Evolutionary conservation across 2,113 vertebrate genomes (phyloP), one percentile per base, ranked within the genome.

Genomic region (Junco hyemalis): DNA sequence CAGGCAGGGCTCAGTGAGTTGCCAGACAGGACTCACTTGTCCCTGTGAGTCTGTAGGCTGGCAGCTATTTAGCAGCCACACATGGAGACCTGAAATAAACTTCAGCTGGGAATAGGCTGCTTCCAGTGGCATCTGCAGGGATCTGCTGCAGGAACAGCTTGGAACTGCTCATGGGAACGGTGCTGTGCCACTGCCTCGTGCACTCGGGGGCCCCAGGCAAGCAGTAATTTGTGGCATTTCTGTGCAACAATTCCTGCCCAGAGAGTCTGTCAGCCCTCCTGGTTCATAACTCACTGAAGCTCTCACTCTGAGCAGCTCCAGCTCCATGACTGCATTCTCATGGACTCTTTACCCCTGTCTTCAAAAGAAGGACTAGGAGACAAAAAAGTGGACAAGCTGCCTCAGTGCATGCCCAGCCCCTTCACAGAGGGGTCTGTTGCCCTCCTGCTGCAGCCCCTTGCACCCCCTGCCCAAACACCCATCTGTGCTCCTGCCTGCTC

Each of bases 21-120:
- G 77, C 61, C 61, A 83, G 57, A 16, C 56, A 59, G n/a, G 56
- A 35, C 56, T 35, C n/a, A 16, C 22, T 12, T 72, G 59, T 61
- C 56, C 86, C 42, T 38, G 1, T 0, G 4, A 70, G 31, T 16
- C 88, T 83, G 42, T 24, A 40, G 73, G 83, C 61, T 93, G 82
- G 48, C 48, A 56, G 42, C 69, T 88, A 59, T 78, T 91, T 81
- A 91, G 48, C 83, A 94, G 60, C 85, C 56, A 70, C 66, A 71
- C 66, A 90, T 22, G 83, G 26, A 93, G 45, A 88, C 82, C 92
- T 59, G 74, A 88, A 93, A 92, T 87, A 88, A 90, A 94, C 88
- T 86, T 77, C 47, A 63, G 22, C 38, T 92, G 89, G 86, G 86
- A 95, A 81, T 14, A 93, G 65, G 69, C 71, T 93, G 80, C 59